phyloP scores from a whole-genome alignment of 2,888 invertebrate genomes.

The Melolontha melolontha region DNA sequence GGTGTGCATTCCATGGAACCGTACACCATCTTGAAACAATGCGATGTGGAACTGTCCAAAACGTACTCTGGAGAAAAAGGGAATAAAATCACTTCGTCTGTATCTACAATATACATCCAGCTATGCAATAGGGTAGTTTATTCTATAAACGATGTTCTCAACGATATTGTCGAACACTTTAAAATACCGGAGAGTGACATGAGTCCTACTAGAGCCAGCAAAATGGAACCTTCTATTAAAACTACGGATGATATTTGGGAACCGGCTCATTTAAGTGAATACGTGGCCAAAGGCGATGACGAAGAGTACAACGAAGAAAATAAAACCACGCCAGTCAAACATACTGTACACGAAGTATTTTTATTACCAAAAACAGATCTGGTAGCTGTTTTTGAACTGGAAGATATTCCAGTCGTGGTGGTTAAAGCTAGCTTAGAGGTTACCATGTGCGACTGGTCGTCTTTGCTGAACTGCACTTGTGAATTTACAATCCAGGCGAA shows the following conservation, averaged over 20 bases:
- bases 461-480: slow-evolving; percentile 62
- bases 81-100: slow-evolving; percentile 72
- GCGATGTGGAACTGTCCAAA: slow-evolving; percentile 77
- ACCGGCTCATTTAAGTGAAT: slow-evolving; percentile 72
- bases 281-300: slow-evolving; percentile 49
- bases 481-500: slow-evolving; percentile 66
- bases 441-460: slow-evolving; percentile 77
- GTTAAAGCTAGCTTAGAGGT: slow-evolving; percentile 71
- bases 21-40: slow-evolving; percentile 75
- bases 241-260: slow-evolving; percentile 77
- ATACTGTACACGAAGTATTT: slow-evolving; percentile 55
- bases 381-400: slow-evolving; percentile 74
- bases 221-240: slow-evolving; percentile 23
- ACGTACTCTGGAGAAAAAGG: slow-evolving; percentile 75
- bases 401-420: slow-evolving; percentile 70
- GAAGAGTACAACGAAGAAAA: slow-evolving; percentile 39
- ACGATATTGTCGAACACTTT: slow-evolving; percentile 64
- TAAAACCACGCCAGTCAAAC: slow-evolving; percentile 25
- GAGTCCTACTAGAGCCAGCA: slow-evolving; percentile 29
- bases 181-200: slow-evolving; percentile 60
- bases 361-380: slow-evolving; percentile 69
- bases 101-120: slow-evolving; percentile 78
- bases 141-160: slow-evolving; percentile 72
- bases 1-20: slow-evolving; percentile 63
- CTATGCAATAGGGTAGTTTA: slow-evolving; percentile 80